Evolutionary conservation across 2,888 invertebrate species (phyloP).

Genomic region (Alloscopus bannaensis): DNA sequence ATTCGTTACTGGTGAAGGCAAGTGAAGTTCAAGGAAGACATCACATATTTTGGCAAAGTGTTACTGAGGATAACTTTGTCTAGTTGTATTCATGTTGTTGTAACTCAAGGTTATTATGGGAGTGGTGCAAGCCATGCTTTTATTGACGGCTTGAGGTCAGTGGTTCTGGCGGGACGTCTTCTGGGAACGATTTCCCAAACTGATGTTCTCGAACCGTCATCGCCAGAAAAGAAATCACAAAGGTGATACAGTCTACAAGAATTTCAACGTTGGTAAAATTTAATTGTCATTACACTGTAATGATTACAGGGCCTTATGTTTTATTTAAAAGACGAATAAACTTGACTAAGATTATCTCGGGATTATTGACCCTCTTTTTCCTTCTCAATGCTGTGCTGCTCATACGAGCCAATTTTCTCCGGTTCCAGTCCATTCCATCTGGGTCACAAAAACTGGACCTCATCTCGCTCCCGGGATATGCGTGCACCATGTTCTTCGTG

Average conservation of each 20-base stretch:
- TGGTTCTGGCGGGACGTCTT: slow-evolving; percentile 38
- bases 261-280: no score
- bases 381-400: slow-evolving; percentile 22
- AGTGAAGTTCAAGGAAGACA: no score
- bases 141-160: slow-evolving; percentile 42
- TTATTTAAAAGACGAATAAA: no score
- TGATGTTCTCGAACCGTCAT: slow-evolving; percentile 47
- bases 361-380: slow-evolving; percentile 23
- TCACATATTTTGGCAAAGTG: no score
- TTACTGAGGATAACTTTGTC: no score
- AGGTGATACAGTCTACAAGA: no score
- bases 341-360: slow-evolving; percentile 24
- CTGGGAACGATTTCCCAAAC: slow-evolving; percentile 30
- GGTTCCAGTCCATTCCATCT: slow-evolving; percentile 10
- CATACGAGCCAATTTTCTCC: slow-evolving; percentile 29
- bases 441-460: slow-evolving; percentile 32
- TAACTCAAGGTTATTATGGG: no score
- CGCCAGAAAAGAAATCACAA: slow-evolving; percentile 24
- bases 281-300: no score
- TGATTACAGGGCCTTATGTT: no score
- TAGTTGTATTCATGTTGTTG: no score
- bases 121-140: slow-evolving; percentile 28
- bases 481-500: slow-evolving; percentile 49
- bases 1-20: no score
- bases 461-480: slow-evolving; percentile 23